A percentile compares a stretch with the other conserved stretches of the same genome.
These are phyloP conservation scores for Mesorhabditis belari DNA, from an alignment of 2,888 invertebrate species.

Conservation along the genomic window DNA sequence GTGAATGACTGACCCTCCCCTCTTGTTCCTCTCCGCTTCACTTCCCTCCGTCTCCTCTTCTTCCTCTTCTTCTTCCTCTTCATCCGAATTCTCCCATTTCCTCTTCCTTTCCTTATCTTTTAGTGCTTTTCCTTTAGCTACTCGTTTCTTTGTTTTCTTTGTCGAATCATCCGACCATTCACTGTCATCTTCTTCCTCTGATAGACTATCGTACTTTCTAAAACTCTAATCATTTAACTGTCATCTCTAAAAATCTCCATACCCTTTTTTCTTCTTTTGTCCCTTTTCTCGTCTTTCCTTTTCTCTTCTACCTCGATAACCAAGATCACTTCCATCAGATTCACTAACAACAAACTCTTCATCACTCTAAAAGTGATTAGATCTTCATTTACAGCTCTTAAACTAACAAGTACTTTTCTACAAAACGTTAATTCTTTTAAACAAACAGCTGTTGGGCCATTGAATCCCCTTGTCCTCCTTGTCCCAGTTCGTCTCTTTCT, in stretches of 20 bases:
- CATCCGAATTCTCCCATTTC: neutral
- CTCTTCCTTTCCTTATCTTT: neutral
- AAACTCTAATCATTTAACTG: neutral
- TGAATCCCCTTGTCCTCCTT: no score
- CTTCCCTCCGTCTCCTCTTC: neutral
- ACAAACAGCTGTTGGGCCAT: neutral
- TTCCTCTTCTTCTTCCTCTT: neutral
- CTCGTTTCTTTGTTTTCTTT: slow-evolving; percentile 6
- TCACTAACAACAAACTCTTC: slow-evolving; percentile 13
- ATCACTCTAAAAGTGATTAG: slow-evolving; percentile 2
- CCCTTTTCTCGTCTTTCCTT: slow-evolving; percentile 4
- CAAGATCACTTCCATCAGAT: slow-evolving; percentile 11
- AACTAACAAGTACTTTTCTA: neutral
- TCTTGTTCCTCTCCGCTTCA: neutral
- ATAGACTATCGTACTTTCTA: neutral
- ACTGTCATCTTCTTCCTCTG: slow-evolving; percentile 7
- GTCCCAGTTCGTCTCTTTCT: slow-evolving; percentile 1
- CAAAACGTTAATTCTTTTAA: no score
- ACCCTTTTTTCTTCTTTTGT: slow-evolving; percentile 5
- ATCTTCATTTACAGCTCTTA: neutral
- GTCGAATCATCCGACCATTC: slow-evolving; percentile 14
- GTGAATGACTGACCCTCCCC: no score
- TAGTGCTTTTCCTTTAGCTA: neutral
- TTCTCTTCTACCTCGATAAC: slow-evolving; percentile 8
- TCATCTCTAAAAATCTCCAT: neutral